Evolutionary conservation across 2,888 invertebrate species (phyloP).

Genomic region (Nymphalis polychloros): DNA sequence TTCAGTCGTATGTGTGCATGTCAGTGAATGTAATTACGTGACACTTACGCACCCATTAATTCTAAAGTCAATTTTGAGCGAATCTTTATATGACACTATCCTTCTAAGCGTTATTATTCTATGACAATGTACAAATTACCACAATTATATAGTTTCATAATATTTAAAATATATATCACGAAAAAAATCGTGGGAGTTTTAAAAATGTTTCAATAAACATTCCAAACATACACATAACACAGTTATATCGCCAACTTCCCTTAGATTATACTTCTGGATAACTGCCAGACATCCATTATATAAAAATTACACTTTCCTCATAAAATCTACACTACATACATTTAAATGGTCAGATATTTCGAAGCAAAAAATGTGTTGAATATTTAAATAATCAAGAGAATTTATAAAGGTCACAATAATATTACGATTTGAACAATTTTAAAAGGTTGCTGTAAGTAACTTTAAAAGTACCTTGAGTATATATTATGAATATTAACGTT

Average conservation of each 20-base stretch:
- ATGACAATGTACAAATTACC: too few relatives aligned
- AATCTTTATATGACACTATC: too few relatives aligned
- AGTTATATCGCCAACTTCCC: background rate
- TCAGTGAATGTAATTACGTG: too few relatives aligned
- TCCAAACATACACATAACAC: background rate
- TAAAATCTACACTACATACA: slow-evolving; percentile 14
- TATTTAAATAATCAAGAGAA: slow-evolving; percentile 17
- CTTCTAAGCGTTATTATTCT: too few relatives aligned
- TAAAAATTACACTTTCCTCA: slow-evolving; percentile 14
- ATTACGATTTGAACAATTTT: slow-evolving; percentile 17
- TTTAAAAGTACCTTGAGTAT: slow-evolving; percentile 19
- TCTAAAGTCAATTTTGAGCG: too few relatives aligned
- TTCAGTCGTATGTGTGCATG: too few relatives aligned
- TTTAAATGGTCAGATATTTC: slow-evolving; percentile 16
- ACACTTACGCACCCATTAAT: too few relatives aligned
- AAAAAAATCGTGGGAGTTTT: too few relatives aligned
- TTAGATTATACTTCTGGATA: slow-evolving; percentile 10
- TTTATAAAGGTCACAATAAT: slow-evolving; percentile 19
- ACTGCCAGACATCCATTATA: slow-evolving; percentile 12
- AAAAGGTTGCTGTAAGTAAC: slow-evolving; percentile 21
- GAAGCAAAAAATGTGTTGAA: slow-evolving; percentile 22
- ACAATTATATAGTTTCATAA: too few relatives aligned
- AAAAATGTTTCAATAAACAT: background rate
- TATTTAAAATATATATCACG: too few relatives aligned
- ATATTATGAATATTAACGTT: slow-evolving; percentile 20